These are phyloP conservation scores for Lithobates sylvaticus DNA, from an alignment of 2,797 vertebrate species.

Conservation along the genomic window DNA sequence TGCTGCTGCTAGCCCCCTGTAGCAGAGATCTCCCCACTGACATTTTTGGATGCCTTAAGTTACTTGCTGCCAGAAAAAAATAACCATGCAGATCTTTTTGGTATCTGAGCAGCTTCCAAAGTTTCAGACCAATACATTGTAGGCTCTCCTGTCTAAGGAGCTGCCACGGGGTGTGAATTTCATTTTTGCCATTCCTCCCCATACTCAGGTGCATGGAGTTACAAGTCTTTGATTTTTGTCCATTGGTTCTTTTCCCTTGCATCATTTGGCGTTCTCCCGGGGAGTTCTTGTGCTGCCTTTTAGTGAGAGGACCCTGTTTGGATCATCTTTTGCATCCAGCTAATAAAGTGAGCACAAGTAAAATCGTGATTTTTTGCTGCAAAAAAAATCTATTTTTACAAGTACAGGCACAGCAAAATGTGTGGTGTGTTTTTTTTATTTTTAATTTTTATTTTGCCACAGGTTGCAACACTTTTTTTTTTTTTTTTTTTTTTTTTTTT, in stretches of 20 bases:
- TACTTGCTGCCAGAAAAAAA: slow-evolving; percentile 52
- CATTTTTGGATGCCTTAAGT: slow-evolving; percentile 81
- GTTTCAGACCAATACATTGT: slow-evolving; percentile 30
- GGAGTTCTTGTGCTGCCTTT: not conserved
- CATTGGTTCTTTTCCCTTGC: not conserved
- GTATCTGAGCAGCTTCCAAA: slow-evolving; percentile 33
- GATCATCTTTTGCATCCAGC: slow-evolving; percentile 39
- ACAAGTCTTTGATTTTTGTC: not conserved
- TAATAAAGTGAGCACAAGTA: slow-evolving; percentile 90
- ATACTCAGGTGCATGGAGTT: slow-evolving; percentile 34
- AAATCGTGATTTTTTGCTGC: slow-evolving; percentile 88
- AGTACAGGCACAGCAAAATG: slow-evolving; percentile 66
- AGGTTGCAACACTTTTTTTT: slow-evolving; percentile 83
- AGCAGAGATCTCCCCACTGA: slow-evolving; percentile 4
- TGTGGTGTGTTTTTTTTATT: not conserved
- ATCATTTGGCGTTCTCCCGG: not conserved
- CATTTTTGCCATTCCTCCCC: not conserved
- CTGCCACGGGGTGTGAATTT: not conserved
- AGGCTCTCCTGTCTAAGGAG: slow-evolving; percentile 5
- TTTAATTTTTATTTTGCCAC: slow-evolving; percentile 74
- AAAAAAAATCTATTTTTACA: slow-evolving; percentile 74
- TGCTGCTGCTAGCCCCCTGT: slow-evolving; percentile 16
- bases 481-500: slow-evolving; percentile 74
- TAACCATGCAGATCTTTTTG: slow-evolving; percentile 19
- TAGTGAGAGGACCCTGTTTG: not conserved